Evolutionary conservation across 92 coral and sea anemone species (phyloP).

Genomic region (Porites rus): DNA sequence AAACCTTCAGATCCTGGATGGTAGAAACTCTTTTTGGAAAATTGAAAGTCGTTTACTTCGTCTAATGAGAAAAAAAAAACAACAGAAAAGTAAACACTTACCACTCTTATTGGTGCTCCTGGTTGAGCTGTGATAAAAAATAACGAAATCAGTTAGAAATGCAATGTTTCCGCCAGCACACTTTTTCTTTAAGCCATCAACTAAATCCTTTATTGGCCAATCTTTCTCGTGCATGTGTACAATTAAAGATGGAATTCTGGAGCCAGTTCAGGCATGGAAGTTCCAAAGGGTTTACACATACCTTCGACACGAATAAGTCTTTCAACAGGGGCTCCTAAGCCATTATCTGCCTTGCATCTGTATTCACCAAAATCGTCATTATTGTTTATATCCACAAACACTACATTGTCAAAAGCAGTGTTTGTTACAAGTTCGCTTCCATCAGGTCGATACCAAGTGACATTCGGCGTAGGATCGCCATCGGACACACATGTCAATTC

Average conservation of each 20-base stretch:
- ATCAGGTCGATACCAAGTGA: conserved; percentile 44
- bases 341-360: conserved; percentile 27
- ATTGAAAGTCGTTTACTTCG: too few species aligned
- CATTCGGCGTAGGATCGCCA: conserved; percentile 39
- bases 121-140: neutral
- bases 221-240: too few species aligned
- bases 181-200: neutral
- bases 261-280: too few species aligned
- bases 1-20: too few species aligned
- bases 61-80: too few species aligned
- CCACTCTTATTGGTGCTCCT: neutral
- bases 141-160: neutral
- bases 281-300: too few species aligned
- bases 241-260: too few species aligned
- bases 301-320: neutral
- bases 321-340: conserved; percentile 40
- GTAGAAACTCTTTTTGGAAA: too few species aligned
- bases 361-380: conserved; percentile 34
- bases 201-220: neutral
- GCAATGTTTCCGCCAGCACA: neutral
- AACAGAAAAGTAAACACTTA: neutral
- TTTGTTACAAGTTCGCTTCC: conserved; percentile 15
- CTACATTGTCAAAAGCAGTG: conserved; percentile 11
- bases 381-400: conserved; percentile 5
- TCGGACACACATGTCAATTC: conserved; percentile 33